A percentile compares a stretch with the other conserved stretches of the same genome.
These are phyloP conservation scores for Emydura subglobosa DNA, from an alignment of 2,113 vertebrate species.

Conservation along the genomic window DNA sequence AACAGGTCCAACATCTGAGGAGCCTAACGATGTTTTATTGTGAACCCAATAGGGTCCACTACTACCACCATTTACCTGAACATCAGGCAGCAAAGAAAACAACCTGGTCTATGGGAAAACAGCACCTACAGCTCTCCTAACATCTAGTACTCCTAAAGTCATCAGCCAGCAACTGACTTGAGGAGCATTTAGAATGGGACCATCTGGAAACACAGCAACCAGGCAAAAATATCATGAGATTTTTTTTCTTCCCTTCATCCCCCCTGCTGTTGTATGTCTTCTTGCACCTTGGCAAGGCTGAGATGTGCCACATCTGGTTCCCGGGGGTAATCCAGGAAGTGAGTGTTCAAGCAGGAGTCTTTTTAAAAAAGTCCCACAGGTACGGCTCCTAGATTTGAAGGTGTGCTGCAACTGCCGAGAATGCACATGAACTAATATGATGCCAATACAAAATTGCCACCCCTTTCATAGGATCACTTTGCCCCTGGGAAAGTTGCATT, in stretches of 20 bases:
- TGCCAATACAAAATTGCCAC: neutral
- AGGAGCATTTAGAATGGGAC: neutral
- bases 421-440: neutral
- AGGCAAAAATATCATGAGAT: neutral
- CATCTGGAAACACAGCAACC: neutral
- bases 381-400: neutral
- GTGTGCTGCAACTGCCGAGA: neutral
- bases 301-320: neutral
- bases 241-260: neutral
- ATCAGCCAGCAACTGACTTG: neutral
- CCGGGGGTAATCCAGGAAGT: neutral
- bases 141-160: neutral
- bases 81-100: neutral
- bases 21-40: neutral
- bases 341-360: neutral
- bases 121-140: neutral
- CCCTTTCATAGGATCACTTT: neutral
- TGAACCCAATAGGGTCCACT: neutral
- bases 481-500: neutral
- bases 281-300: neutral
- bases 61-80: neutral
- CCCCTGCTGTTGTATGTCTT: neutral
- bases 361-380: neutral
- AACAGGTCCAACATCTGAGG: neutral
- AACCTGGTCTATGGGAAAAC: neutral